Evolutionary conservation across 2,113 vertebrate genomes (phyloP).

Genomic region (Puffinus mauretanicus): DNA sequence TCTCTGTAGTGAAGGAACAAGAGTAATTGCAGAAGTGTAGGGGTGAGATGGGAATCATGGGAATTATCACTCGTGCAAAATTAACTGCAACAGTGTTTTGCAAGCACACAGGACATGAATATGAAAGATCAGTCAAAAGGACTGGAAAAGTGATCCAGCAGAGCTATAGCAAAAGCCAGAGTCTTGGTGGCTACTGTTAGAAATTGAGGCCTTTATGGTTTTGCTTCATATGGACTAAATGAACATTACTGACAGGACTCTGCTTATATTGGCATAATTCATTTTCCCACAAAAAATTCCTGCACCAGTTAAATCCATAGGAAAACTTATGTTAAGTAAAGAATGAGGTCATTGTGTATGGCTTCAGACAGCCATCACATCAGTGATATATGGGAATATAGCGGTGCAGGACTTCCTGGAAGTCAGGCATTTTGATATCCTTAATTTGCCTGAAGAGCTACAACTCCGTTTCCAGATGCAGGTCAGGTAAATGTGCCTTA

Average conservation of each 20-base stretch:
- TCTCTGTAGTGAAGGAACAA: background rate
- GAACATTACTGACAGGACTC: background rate
- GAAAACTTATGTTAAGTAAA: background rate
- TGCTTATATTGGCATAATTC: background rate
- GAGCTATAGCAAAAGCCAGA: background rate
- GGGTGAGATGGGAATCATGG: background rate
- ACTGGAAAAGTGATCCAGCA: slow-evolving; percentile 37
- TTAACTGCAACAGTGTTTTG: slow-evolving; percentile 5
- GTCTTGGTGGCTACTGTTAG: background rate
- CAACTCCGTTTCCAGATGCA: background rate
- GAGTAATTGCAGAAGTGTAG: background rate
- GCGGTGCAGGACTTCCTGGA: background rate
- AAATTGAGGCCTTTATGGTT: background rate
- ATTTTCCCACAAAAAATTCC: background rate
- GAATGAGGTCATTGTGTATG: background rate
- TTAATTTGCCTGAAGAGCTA: background rate
- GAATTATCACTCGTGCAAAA: slow-evolving; percentile 22
- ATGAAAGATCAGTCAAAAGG: slow-evolving; percentile 15
- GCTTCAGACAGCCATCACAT: background rate
- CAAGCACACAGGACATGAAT: background rate
- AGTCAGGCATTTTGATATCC: background rate
- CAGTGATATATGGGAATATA: background rate
- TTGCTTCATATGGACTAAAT: background rate
- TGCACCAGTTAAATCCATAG: background rate
- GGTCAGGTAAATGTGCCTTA: background rate